These are phyloP conservation scores for Xiphophorus couchianus DNA, from an alignment of 2,113 vertebrate genomes.

Conservation along the genomic window DNA sequence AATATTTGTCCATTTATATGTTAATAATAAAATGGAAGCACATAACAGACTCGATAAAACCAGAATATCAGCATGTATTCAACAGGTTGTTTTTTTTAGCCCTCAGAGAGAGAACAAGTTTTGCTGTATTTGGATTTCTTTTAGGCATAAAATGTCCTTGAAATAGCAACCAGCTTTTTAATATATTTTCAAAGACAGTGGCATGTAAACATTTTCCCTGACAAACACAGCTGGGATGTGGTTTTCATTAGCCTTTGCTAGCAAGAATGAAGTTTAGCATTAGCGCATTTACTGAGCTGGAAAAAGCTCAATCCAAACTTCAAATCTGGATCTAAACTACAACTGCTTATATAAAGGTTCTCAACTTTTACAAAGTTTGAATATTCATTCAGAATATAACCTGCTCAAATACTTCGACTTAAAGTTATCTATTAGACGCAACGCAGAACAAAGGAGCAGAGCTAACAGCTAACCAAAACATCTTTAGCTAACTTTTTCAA, in stretches of 20 bases:
- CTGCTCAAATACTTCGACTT: background rate
- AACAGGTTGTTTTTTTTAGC: background rate
- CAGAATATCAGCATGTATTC: background rate
- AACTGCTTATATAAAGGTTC: background rate
- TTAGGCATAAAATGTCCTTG: background rate
- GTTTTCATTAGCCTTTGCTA: background rate
- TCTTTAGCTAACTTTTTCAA: background rate
- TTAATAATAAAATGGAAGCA: background rate
- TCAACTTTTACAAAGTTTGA: no score
- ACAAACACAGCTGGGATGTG: background rate
- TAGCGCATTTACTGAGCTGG: background rate
- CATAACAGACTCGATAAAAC: background rate
- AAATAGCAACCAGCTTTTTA: background rate
- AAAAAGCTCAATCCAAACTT: background rate
- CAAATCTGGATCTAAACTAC: background rate
- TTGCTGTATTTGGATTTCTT: background rate
- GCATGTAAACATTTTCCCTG: background rate
- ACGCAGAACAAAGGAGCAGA: no score
- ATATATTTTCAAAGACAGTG: background rate
- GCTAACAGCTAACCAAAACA: background rate
- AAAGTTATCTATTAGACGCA: background rate
- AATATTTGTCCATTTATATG: background rate
- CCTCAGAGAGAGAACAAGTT: background rate
- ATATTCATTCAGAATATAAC: background rate
- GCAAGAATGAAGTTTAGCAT: background rate